Base-by-base conservation (phyloP, 2,797 vertebrate genomes). In the Lutjanus campechanus region DNA sequence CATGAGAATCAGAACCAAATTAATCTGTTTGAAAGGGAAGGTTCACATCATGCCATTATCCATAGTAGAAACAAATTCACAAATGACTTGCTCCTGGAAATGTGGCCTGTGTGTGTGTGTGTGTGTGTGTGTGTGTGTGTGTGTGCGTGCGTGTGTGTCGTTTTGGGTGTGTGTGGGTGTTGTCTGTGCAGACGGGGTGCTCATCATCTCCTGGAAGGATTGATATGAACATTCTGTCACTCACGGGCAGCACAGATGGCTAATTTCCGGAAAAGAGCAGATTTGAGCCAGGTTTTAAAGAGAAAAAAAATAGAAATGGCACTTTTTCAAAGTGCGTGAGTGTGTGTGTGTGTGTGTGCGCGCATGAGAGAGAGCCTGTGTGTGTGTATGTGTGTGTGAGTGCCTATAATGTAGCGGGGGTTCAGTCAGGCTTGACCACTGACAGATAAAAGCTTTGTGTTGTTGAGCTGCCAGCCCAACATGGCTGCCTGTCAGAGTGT, bases 191-290 rank as follows among this genome's bases (percentile, higher is more conserved):
- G 93, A 93, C 89, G 88, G 92, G 90, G 88, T 90, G 89, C 92
- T 94, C 93, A 94, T 93, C 94, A 95, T 95, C 93, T 94, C 93
- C 93, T 95, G 93, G 94, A 94, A 94, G 92, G 93, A 95, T 94
- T 95, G 95, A 95, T 95, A 94, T 93, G 93, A 95, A 94, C 95
- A 94, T 94, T 95, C 94, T 95, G 95, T 95, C 94, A 95, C 93
- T 95, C 93, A 94, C 86, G 85, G 93, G 91, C 92, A 92, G 94
- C 93, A 95, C 95, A 95, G 95, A 95, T 95, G 95, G 95, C 94
- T 95, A 95, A 95, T 95, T 94, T 95, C 94, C 93, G 93, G 90
- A 93, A 93, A 94, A 95, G 92, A 94, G 93, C 92, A 92, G 91
- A 94, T 95, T 95, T 94, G 93, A 94, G 94, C 94, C 94, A 95